These are phyloP conservation scores for Phodopus roborovskii DNA, from an alignment of 2,113 vertebrate species.

Conservation along the genomic window DNA sequence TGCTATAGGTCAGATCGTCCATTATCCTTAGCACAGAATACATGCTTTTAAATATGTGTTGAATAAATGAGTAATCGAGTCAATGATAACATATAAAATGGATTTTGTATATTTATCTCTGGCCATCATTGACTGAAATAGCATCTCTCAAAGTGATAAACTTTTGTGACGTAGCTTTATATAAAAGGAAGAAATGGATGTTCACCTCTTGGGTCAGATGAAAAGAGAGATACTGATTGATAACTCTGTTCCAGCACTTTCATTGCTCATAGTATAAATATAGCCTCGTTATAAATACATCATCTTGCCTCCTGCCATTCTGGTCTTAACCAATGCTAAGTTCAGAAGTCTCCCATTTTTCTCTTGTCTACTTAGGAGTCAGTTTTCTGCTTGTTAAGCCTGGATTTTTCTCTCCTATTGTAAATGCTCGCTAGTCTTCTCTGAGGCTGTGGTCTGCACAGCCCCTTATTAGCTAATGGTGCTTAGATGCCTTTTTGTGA, in stretches of 20 bases:
- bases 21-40: neutral
- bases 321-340: neutral
- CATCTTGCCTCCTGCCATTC: neutral
- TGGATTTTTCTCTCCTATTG: neutral
- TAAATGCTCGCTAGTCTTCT: neutral
- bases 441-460: neutral
- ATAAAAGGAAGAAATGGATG: neutral
- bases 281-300: constrained; percentile 2
- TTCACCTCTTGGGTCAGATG: neutral
- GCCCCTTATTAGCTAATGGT: neutral
- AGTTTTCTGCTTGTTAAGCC: neutral
- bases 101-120: neutral
- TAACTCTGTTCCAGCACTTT: constrained; percentile 11
- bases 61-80: neutral
- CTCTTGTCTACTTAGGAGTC: neutral
- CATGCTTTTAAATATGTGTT: neutral
- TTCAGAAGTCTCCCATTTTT: neutral
- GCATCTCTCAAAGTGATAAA: constrained; percentile 44
- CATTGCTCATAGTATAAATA: constrained; percentile 22
- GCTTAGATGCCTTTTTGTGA: neutral
- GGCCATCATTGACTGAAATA: neutral
- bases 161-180: neutral
- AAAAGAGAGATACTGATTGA: constrained; percentile 2
- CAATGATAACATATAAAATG: neutral
- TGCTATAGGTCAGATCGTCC: neutral